A percentile compares a stretch with the other conserved stretches of the same genome.
These are phyloP conservation scores for Chloebia gouldiae DNA, from an alignment of 2,113 vertebrate genomes.

Conservation along the genomic window DNA sequence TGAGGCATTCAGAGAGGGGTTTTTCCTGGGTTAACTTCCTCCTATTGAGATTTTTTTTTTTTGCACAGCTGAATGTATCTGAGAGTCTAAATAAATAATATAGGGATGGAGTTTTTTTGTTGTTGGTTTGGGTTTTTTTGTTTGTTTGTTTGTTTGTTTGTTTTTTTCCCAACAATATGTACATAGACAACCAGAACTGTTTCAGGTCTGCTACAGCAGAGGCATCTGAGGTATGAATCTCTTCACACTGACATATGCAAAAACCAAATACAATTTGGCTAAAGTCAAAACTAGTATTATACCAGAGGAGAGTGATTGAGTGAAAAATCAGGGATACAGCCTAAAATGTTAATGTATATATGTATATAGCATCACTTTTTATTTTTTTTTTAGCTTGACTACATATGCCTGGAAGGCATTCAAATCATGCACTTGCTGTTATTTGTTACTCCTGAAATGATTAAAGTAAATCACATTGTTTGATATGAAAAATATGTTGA, in stretches of 20 bases:
- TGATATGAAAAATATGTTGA: conserved; percentile 69
- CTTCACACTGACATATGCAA: not conserved
- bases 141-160: not conserved
- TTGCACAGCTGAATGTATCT: not conserved
- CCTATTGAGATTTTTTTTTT: not conserved
- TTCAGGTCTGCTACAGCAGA: not conserved
- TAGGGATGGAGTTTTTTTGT: too few relatives aligned
- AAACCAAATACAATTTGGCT: not conserved
- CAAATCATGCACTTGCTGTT: conserved; percentile 29
- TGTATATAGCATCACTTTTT: not conserved
- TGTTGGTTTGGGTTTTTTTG: not conserved
- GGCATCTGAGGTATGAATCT: not conserved
- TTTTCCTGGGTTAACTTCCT: not conserved
- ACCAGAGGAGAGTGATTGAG: not conserved
- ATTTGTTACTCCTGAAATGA: conserved; percentile 58
- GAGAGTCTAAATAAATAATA: not conserved
- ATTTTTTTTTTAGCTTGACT: conserved; percentile 14
- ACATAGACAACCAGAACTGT: not conserved
- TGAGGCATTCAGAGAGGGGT: accelerated
- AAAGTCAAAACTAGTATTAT: not conserved
- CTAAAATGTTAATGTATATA: not conserved
- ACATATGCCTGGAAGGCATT: conserved; percentile 42
- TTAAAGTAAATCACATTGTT: conserved; percentile 66
- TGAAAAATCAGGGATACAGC: not conserved
- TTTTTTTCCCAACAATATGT: not conserved